phyloP scores from a whole-genome alignment of 1,140 invertebrate genomes.

The Drosophila gunungcola region DNA sequence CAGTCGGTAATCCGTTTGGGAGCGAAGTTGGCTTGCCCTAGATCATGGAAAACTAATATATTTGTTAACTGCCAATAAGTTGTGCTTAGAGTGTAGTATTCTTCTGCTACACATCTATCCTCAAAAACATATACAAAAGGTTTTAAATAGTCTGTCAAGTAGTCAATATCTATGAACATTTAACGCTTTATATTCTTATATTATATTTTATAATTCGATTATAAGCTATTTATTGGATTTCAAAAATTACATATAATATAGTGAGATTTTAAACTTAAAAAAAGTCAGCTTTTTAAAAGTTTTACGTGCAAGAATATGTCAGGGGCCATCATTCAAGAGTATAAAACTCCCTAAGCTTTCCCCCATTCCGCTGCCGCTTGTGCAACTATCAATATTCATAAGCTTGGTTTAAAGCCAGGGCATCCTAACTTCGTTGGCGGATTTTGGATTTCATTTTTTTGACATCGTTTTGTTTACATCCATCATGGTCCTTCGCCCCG shows the following conservation, averaged over 20 bases:
- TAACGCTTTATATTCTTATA: too few species aligned
- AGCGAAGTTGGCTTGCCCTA: not conserved
- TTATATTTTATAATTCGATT: too few species aligned
- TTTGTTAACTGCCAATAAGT: not conserved
- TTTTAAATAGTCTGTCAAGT: too few species aligned
- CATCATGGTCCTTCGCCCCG: conserved; percentile 17
- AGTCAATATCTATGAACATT: too few species aligned
- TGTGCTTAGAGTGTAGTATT: too few species aligned
- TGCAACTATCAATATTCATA: conserved; percentile 28
- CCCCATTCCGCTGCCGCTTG: not conserved
- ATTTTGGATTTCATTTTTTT: conserved; percentile 8
- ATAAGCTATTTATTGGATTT: not conserved
- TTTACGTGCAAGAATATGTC: not conserved
- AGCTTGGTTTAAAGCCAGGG: conserved; percentile 12
- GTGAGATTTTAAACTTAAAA: too few species aligned
- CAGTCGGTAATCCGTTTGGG: not conserved
- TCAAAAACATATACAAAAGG: too few species aligned
- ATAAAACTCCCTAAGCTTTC: not conserved
- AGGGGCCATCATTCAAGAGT: not conserved
- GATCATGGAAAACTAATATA: not conserved
- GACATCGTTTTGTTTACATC: conserved; percentile 31
- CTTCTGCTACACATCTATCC: too few species aligned
- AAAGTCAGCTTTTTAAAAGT: not conserved
- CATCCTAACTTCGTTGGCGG: conserved; percentile 13
- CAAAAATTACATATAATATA: not conserved